These are phyloP conservation scores for Circaetus cinerascens DNA, from an alignment of 2,113 vertebrate genomes.

Conservation along the genomic window DNA sequence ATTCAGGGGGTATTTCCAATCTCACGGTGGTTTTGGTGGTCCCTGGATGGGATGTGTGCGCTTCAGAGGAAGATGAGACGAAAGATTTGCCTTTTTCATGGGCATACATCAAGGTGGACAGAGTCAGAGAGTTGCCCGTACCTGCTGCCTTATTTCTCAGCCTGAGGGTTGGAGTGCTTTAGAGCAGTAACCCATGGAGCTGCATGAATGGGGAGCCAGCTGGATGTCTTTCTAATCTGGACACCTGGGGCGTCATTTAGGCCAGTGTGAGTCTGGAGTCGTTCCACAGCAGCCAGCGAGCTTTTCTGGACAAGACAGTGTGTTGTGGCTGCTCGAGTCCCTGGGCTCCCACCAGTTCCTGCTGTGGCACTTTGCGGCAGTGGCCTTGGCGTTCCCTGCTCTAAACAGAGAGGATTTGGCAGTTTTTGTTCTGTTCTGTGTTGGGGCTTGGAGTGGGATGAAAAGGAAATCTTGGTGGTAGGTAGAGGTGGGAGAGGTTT, in stretches of 20 bases:
- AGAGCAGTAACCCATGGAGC: not conserved
- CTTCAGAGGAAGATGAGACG: not conserved
- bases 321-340: not conserved
- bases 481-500: not conserved
- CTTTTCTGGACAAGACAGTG: not conserved
- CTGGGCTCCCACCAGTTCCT: not conserved
- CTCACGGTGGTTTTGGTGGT: rapidly evolving
- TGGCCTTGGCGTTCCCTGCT: not conserved
- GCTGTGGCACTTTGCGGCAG: not conserved
- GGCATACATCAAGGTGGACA: not conserved
- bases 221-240: not conserved
- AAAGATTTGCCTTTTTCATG: not conserved
- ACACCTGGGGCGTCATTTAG: not conserved
- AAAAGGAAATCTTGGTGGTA: not conserved
- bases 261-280: not conserved
- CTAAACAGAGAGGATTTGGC: not conserved
- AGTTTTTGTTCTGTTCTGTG: not conserved
- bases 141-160: not conserved
- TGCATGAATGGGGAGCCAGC: not conserved
- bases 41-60: not conserved
- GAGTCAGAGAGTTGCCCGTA: not conserved
- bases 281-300: not conserved
- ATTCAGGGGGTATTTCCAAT: not conserved
- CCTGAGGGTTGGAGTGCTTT: not conserved
- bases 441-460: not conserved